phyloP scores from a whole-genome alignment of 2,113 vertebrate genomes.

The Apodemus sylvaticus region DNA sequence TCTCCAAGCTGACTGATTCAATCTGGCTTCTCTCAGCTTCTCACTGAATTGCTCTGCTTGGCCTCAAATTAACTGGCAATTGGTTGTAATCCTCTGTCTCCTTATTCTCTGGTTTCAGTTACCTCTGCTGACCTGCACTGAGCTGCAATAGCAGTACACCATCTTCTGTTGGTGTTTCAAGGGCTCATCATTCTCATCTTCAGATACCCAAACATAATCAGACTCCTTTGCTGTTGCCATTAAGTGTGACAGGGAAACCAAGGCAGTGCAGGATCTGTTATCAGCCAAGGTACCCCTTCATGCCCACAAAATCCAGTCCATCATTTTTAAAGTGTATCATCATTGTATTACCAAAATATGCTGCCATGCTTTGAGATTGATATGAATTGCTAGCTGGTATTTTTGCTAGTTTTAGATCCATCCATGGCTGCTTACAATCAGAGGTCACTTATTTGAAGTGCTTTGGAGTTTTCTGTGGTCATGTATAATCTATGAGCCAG shows the following conservation, averaged over 20 bases:
- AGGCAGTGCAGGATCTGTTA: neutral
- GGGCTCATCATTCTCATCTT: no score
- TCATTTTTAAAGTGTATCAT: neutral
- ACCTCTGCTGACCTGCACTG: no score
- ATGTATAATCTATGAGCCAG: neutral
- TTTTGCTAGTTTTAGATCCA: neutral
- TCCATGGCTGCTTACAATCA: neutral
- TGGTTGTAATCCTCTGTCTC: no score
- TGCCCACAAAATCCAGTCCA: neutral
- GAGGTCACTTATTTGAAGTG: neutral
- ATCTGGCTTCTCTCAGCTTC: no score
- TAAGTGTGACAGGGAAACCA: neutral
- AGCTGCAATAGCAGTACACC: no score
- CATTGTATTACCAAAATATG: neutral
- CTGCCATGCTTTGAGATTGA: neutral
- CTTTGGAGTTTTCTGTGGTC: neutral
- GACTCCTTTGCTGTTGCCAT: neutral
- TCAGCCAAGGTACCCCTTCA: neutral
- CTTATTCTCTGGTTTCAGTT: no score
- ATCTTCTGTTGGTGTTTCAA: neutral
- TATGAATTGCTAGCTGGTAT: neutral
- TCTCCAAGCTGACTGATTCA: no score
- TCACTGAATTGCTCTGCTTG: no score
- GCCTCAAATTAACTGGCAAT: no score
- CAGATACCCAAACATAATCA: neutral